Conservation (phyloP, 2,888 invertebrate genomes). For the Antitype chi region DNA sequence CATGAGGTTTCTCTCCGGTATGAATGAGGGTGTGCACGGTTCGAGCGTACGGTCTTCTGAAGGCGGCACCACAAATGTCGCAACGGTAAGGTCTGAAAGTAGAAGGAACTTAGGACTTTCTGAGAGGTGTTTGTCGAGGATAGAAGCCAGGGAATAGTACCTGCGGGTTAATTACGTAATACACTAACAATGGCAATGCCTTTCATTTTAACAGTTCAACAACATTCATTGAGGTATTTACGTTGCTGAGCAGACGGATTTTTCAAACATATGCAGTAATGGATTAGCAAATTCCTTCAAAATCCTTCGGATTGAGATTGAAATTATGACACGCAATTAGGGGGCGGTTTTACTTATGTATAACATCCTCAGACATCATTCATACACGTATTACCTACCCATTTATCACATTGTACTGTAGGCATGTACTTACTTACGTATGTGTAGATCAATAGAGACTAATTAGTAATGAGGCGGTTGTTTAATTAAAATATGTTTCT, state of each 20-base stretch:
- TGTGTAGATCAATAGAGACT: not conserved
- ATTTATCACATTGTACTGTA: not conserved
- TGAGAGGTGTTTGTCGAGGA: not conserved
- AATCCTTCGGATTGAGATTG: not conserved
- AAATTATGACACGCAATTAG: not conserved
- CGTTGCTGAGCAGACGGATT: not conserved
- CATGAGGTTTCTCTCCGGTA: conserved; percentile 87
- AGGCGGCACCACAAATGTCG: conserved; percentile 88
- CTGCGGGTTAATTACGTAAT: not conserved
- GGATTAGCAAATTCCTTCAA: not conserved
- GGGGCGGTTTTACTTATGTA: not conserved
- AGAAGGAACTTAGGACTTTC: not conserved
- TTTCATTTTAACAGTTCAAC: not conserved
- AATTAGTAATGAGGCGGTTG: not conserved
- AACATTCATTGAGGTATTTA: not conserved
- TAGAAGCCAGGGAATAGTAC: not conserved
- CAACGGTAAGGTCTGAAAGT: conserved; percentile 84
- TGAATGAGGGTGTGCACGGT: conserved; percentile 88
- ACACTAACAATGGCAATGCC: not conserved
- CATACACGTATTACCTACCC: not conserved
- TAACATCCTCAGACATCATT: not conserved
- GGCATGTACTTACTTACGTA: not conserved
- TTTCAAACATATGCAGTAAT: not conserved
- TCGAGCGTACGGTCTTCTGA: conserved; percentile 86
- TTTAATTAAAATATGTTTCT: not conserved